Base-by-base conservation (phyloP, 2,888 invertebrate genomes). In the Dynastes maya region DNA sequence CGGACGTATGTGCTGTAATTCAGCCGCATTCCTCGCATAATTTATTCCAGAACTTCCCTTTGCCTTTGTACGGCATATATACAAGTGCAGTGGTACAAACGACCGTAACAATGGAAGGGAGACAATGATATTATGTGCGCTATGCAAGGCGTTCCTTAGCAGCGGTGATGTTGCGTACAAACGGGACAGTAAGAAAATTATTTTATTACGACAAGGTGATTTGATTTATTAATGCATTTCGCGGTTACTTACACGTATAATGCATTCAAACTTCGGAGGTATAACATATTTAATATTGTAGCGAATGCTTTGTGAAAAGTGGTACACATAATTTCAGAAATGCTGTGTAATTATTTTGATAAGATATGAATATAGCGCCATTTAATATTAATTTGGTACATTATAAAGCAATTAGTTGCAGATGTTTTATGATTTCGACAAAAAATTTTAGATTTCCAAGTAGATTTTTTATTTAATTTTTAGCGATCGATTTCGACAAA, bases 11-110 rank as follows among this genome's bases (percentile, higher is more conserved):
- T 45, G 51, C 22, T n/a, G 65, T 40, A 49, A n/a, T 68, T 68
- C 32, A 61, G 9, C 61, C 68, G 29, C 68, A 68, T 68, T 68
- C 68, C 29, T 11, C 27, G 37, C 49, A 68, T 68, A 68, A 68
- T 68, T 68, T 68, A 68, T 68, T 22, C 29, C 49, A 68, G 49
- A 68, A 68, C 49, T 68, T 68, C 65, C 65, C 65, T 40, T 40
- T 29, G 61, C 61, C 22, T 29, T 61, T 61, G 61, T 61, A 11
- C 27, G 8, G 22, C 16, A 16, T 55, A 16, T n/a, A 55, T 55
- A n/a, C 16, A 11, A 22, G 61, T 61, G 55, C 16, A 16, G 55
- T 51, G 16, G 27, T 68, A 51, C 51, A 13, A 68, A 51, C 9
- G 22, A 68, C 29, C 51, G 0, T 11, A 49, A 68, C 68, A 68